Base-by-base conservation (phyloP, 2,113 vertebrate species). In the Ellobius talpinus region DNA sequence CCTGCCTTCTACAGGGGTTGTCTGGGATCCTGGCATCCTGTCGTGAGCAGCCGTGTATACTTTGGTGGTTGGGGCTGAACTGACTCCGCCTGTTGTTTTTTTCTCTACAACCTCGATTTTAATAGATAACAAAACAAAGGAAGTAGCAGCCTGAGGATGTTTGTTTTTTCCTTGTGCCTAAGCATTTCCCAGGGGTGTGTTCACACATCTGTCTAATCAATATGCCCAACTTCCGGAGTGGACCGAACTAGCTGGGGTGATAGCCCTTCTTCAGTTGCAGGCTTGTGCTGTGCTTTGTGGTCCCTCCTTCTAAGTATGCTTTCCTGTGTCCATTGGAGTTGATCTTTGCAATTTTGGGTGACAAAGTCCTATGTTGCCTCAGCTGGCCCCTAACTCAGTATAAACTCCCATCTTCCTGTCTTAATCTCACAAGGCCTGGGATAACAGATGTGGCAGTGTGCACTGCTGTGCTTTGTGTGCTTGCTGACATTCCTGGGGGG, bases 1-100 rank as follows among this genome's bases (percentile, higher is more conserved):
- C 55, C 73, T 36, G 13, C 0, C 0, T 24, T 17, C 7, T 1
- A 0, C 12, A 0, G 8, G 66, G 68, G 42, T 39, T 33, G 47
- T 2, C 4, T 82, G 23, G 55, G 87, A 31, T 7, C 68, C 42
- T 36, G 26, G 74, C 58, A n/a, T 16, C 10, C 7, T 93, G 0
- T 42, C 21, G 70, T 29, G 12, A 14, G n/a, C n/a, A 7, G 17
- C 33, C 3, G 8, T 23, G 0, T 31, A 4, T 1, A 3, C 88
- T 66, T 66, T 33, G 42, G 66, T 73, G 45, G 11, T 66, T 39
- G 0, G 31, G 39, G 23, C 63, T 16, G 1, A 55, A 8, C 23
- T 10, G 52, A 33, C 73, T 76, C 26, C 2, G 2, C 79, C 31
- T 47, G 10, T 16, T 84, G 36, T 23, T 70, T 13, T 11, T 19